These are phyloP conservation scores for Acropora yongei DNA, from an alignment of 64 coral and sea anemone genomes.

Conservation along the genomic window DNA sequence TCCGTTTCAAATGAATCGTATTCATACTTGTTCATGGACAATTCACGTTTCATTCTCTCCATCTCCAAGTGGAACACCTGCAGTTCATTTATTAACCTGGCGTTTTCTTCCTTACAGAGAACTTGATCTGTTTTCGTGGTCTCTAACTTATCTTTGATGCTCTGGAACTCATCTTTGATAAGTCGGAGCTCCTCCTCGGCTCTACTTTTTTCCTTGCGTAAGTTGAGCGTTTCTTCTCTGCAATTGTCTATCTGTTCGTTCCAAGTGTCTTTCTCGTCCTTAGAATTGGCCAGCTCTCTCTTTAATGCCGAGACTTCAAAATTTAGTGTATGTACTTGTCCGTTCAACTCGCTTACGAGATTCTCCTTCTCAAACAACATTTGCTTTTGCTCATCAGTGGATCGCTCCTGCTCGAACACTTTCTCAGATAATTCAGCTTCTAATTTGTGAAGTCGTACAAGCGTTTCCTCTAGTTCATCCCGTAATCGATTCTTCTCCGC, in stretches of 20 bases:
- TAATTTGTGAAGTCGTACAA: constrained; percentile 59
- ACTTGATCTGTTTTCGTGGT: constrained; percentile 41
- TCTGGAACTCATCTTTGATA: constrained; percentile 70
- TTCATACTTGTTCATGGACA: constrained; percentile 45
- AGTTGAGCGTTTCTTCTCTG: constrained; percentile 40
- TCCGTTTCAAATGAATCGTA: constrained; percentile 37
- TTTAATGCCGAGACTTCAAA: constrained; percentile 27
- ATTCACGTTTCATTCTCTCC: constrained; percentile 47
- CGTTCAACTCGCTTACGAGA: constrained; percentile 15
- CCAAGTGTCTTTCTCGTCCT: constrained; percentile 43
- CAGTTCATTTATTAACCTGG: constrained; percentile 43
- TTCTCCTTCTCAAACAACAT: constrained; percentile 28
- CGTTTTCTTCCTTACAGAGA: constrained; percentile 47
- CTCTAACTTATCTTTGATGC: constrained; percentile 55
- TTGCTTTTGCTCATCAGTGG: constrained; percentile 8
- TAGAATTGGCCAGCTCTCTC: constrained; percentile 24
- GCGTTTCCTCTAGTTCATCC: constrained; percentile 69
- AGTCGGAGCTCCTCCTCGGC: constrained; percentile 56
- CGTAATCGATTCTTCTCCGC: constrained; percentile 64
- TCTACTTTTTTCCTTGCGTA: constrained; percentile 53
- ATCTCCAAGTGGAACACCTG: constrained; percentile 26
- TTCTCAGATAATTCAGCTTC: constrained; percentile 50
- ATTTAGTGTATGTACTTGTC: constrained; percentile 19
- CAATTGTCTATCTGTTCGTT: constrained; percentile 46
- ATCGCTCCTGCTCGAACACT: constrained; percentile 6